Evolutionary conservation across 2,888 invertebrate species (phyloP), one percentile per base, ranked within the genome.

Genomic region (Leucozona laternaria): DNA sequence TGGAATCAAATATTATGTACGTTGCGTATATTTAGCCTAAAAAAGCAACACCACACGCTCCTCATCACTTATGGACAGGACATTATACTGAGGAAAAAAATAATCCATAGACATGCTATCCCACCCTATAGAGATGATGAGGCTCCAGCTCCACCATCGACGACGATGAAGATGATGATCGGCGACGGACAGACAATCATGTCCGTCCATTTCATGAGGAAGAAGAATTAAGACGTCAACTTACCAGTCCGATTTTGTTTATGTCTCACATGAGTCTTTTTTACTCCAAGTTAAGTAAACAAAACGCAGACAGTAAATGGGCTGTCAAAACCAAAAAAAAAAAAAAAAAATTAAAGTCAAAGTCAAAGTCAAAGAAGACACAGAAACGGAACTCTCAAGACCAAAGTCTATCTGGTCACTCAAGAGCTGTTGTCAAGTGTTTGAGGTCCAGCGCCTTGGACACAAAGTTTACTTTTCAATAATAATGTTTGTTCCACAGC

Each of bases 141-240:
- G 17, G 62, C 11, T 43, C 43, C 2, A 28, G 62, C 11, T 43
- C 43, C 2, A 28, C 28, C 22, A 25, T 13, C 10, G 3, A 64
- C 43, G n/a, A n/a, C 6, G 17, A 31, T 11, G 28, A 57, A 2
- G 34, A 58, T 0, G 13, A n/a, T 10, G 37, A 60, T n/a, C 22
- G 40, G 1, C 6, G n/a, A 20, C 62, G 11, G 37, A 64, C 50
- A 13, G 28, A 73, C 75, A 34, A 58, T 68, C 45, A 50, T 31
- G 31, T 7, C 25, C 17, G 43, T 20, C 20, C 48, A 50, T 71
- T 45, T 25, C 55, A 62, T 58, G 66, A 72, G 66, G 60, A 48
- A 45, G 53, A 57, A 31, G 50, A 82, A 86, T 86, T 86, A 86
- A 86, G 86, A 82, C 86, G 82, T 86, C 86, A 86, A 86, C 85